These are phyloP conservation scores for Coremacera marginata DNA, from an alignment of 2,888 invertebrate species.

Conservation along the genomic window DNA sequence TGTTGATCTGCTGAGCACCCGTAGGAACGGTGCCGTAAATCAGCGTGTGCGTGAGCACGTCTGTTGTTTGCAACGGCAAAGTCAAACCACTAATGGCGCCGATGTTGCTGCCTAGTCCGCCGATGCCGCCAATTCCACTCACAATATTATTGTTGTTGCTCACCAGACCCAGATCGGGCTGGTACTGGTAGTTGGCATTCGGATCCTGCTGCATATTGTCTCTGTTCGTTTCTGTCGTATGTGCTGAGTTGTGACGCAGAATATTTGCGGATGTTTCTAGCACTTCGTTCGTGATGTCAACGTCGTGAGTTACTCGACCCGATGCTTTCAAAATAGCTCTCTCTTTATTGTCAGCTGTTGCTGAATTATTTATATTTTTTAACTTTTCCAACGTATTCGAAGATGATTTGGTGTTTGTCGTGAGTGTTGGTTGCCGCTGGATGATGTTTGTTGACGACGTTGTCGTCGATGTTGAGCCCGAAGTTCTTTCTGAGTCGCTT, in stretches of 20 bases:
- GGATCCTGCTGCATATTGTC: slow-evolving; percentile 68
- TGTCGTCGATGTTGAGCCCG: slow-evolving; percentile 23
- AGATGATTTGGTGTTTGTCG: neutral
- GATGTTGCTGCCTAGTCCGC: slow-evolving; percentile 48
- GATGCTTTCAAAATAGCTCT: too few relatives aligned
- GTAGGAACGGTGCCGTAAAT: slow-evolving; percentile 67
- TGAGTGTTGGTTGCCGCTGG: slow-evolving; percentile 28
- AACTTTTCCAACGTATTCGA: slow-evolving; percentile 14
- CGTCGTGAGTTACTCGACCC: neutral
- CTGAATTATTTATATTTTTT: slow-evolving; percentile 33
- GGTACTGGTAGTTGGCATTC: slow-evolving; percentile 69
- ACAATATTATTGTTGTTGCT: slow-evolving; percentile 61
- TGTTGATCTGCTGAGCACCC: slow-evolving; percentile 59
- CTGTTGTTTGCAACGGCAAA: slow-evolving; percentile 53
- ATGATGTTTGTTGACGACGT: slow-evolving; percentile 15
- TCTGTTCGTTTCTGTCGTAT: slow-evolving; percentile 22
- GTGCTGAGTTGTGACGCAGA: slow-evolving; percentile 31
- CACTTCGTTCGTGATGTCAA: slow-evolving; percentile 48
- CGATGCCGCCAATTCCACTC: slow-evolving; percentile 40
- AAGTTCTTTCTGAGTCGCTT: slow-evolving; percentile 39
- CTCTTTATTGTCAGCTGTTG: neutral
- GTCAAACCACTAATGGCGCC: slow-evolving; percentile 49
- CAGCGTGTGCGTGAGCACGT: slow-evolving; percentile 65
- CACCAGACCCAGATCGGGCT: slow-evolving; percentile 67
- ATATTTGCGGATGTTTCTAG: slow-evolving; percentile 45